Evolutionary conservation across 2,888 invertebrate species (phyloP).

Genomic region (Eulithis prunata): DNA sequence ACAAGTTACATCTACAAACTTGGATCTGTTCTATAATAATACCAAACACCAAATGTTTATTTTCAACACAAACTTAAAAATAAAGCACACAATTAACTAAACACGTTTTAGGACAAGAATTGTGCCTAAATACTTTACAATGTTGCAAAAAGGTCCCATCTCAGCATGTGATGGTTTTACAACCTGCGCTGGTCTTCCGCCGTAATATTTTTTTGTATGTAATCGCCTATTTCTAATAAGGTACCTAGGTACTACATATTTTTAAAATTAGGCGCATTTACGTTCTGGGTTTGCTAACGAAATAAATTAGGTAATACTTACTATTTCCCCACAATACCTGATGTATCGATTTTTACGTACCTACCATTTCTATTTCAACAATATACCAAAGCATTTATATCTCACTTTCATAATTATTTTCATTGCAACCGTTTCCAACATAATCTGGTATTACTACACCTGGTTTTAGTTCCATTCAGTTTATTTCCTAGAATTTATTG

Average conservation of each 20-base stretch:
- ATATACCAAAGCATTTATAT: constrained; percentile 12
- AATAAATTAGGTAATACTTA: background rate
- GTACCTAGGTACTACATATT: background rate
- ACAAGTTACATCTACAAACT: no score
- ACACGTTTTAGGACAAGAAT: no score
- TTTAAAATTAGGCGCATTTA: background rate
- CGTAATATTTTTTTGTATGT: no score
- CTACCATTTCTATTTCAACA: constrained; percentile 7
- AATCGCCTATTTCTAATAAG: background rate
- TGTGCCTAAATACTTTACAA: no score
- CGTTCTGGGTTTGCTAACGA: background rate
- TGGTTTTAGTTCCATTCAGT: constrained; percentile 29
- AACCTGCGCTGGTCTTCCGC: no score
- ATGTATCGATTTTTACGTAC: constrained; percentile 4
- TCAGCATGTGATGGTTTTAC: no score
- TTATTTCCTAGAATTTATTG: constrained; percentile 33
- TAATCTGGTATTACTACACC: constrained; percentile 25
- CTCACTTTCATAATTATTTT: constrained; percentile 16
- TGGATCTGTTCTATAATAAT: no score
- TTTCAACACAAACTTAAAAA: no score
- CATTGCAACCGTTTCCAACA: constrained; percentile 18
- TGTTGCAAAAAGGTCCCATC: no score
- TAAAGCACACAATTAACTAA: no score
- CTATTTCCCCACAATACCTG: background rate
- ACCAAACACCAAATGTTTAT: no score